Evolutionary conservation across 1,140 invertebrate species (phyloP).

Genomic region (Macrosteles quadrilineatus): DNA sequence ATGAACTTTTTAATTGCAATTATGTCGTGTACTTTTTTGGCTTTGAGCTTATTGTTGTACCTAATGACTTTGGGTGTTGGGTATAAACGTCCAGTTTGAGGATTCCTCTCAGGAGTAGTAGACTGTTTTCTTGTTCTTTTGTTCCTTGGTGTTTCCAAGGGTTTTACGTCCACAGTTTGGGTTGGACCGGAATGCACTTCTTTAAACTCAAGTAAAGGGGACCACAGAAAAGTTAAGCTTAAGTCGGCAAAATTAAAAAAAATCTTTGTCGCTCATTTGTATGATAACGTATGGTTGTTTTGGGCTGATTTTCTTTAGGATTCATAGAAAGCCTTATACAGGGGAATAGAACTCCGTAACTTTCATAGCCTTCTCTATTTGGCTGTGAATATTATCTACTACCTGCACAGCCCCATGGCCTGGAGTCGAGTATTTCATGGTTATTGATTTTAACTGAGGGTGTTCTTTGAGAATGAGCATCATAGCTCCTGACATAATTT

Average conservation of each 20-base stretch:
- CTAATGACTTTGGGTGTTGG: no score
- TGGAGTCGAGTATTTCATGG: conserved; percentile 43
- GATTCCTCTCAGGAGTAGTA: no score
- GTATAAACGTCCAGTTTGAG: no score
- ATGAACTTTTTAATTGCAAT: no score
- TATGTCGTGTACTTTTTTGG: no score
- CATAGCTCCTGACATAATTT: conserved; percentile 40
- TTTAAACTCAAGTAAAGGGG: background rate
- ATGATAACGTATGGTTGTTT: background rate
- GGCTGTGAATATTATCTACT: conserved; percentile 42
- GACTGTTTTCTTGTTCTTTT: no score
- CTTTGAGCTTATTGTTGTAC: no score
- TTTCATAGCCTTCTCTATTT: conserved; percentile 40
- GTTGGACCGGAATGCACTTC: no score
- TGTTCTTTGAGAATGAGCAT: conserved; percentile 36
- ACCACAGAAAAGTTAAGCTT: background rate
- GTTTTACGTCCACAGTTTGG: no score
- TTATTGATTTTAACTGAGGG: conserved; percentile 34
- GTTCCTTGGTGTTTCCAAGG: no score
- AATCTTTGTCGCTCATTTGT: conserved; percentile 21
- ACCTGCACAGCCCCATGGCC: conserved; percentile 44
- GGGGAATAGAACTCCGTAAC: conserved; percentile 24
- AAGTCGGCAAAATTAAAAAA: conserved; percentile 8
- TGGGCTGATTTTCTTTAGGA: background rate
- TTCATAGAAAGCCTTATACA: conserved; percentile 14